Evolutionary conservation across 2,888 invertebrate species (phyloP), one percentile per base, ranked within the genome.

Genomic region (Mythimna albipuncta): DNA sequence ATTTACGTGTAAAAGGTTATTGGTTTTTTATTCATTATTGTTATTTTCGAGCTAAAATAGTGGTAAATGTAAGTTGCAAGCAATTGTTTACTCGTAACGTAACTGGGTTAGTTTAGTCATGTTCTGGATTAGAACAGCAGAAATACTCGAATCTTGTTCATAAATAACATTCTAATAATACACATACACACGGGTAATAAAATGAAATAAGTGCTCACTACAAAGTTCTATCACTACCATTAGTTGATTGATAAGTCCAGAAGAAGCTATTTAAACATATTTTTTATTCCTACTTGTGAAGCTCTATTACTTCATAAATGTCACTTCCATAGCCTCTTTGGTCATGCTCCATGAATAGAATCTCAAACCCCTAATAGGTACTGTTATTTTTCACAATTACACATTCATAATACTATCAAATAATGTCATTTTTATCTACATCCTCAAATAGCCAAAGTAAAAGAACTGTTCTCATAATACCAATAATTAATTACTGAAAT

Each of bases 11-110:
- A 3, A 10, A 41, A 35, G 26, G 38, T 65, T 38, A 50, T 9
- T n/a, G 13, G 35, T 0, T 38, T 52, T 52, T 13, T 67, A 21
- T 61, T 47, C 47, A 67, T n/a, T 11, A n/a, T 59, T 35, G 21
- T 16, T 50, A 44, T 38, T 72, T 35, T 16, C 44, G 4, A 35
- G 11, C 11, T 44, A 2, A 32, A 52, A 1, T 32, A 55, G 2
- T 2, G n/a, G 5, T 52, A 16, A 58, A 52, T 57, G 0, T 35
- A 38, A 0, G 38, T 44, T 52, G 54, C 6, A 26, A 65, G 59
- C 38, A 47, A 59, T 62, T 81, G 78, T 75, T 78, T 71, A 81
- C 65, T 70, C 13, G 35, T 13, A 21, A 16, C 11, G 10, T 65
- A 52, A 26, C 5, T 79, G 69, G 70, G 62, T 35, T 77, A 70